These are phyloP conservation scores for Emydura subglobosa DNA, from an alignment of 2,113 vertebrate genomes.

Conservation along the genomic window DNA sequence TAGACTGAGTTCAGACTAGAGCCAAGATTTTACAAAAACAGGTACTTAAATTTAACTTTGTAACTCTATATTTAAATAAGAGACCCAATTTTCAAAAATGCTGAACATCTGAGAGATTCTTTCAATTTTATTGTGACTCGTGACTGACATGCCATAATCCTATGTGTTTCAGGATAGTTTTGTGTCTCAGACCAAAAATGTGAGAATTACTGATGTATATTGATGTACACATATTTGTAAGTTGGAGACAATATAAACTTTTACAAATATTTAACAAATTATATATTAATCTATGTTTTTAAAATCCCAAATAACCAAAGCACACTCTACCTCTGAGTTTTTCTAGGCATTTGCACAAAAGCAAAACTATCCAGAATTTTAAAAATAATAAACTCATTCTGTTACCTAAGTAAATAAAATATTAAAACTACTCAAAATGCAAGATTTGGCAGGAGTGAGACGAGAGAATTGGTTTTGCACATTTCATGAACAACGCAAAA, in stretches of 20 bases:
- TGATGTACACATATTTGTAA: not conserved
- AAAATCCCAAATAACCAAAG: not conserved
- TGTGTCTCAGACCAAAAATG: not conserved
- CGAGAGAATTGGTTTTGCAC: not conserved
- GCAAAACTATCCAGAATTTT: not conserved
- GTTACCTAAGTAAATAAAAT: not conserved
- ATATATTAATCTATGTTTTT: not conserved
- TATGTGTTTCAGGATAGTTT: not conserved
- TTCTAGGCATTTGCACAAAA: slow-evolving; percentile 30
- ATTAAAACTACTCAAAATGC: not conserved
- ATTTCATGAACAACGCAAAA: not conserved
- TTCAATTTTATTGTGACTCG: not conserved
- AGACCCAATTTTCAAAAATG: not conserved
- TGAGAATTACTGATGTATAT: not conserved
- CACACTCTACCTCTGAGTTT: not conserved
- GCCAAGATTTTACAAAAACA: not conserved
- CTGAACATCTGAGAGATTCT: not conserved
- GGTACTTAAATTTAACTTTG: not conserved
- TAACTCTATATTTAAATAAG: not conserved
- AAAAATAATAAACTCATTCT: not conserved
- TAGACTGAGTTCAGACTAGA: not conserved
- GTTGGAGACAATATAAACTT: not conserved
- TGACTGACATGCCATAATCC: fast-evolving
- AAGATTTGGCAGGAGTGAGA: not conserved
- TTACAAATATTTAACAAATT: slow-evolving; percentile 12